These are phyloP conservation scores for Lasius platythorax DNA, from an alignment of 2,888 invertebrate species.

Conservation along the genomic window DNA sequence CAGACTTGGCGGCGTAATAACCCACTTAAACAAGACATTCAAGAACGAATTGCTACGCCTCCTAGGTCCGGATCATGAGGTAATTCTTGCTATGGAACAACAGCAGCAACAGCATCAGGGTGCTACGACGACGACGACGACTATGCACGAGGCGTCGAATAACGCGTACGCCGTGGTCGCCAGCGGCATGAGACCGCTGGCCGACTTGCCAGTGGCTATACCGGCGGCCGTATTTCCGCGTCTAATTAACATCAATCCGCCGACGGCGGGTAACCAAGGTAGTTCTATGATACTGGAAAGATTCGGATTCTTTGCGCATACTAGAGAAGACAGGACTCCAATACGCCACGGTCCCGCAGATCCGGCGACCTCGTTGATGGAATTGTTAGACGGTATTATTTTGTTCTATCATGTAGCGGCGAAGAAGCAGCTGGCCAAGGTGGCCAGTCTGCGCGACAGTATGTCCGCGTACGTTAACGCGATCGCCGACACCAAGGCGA, in stretches of 20 bases:
- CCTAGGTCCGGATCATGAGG: conserved; percentile 87
- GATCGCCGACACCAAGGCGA: conserved; percentile 87
- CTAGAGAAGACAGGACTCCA: conserved; percentile 77
- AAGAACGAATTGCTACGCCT: conserved; percentile 87
- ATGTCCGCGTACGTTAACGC: conserved; percentile 90
- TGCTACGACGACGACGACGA: conserved; percentile 72
- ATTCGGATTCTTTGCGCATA: conserved; percentile 77
- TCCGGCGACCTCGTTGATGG: conserved; percentile 86
- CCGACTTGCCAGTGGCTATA: conserved; percentile 87
- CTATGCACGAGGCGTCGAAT: conserved; percentile 85
- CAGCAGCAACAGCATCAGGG: conserved; percentile 28
- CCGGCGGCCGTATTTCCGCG: conserved; percentile 86
- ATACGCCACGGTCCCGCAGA: conserved; percentile 87
- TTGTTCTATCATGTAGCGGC: conserved; percentile 90
- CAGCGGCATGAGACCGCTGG: conserved; percentile 83
- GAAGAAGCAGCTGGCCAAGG: conserved; percentile 89
- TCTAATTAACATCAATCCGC: conserved; percentile 83
- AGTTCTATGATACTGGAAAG: conserved; percentile 76
- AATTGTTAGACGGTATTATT: conserved; percentile 90
- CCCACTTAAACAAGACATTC: conserved; percentile 89
- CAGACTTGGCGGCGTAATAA: conserved; percentile 90
- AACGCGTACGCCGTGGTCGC: conserved; percentile 81
- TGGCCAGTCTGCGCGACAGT: conserved; percentile 88
- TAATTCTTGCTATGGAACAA: conserved; percentile 87
- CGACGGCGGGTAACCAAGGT: conserved; percentile 45